Evolutionary conservation across 2,888 invertebrate genomes (phyloP), one percentile per base, ranked within the genome.

Genomic region (Laspeyria flexula): DNA sequence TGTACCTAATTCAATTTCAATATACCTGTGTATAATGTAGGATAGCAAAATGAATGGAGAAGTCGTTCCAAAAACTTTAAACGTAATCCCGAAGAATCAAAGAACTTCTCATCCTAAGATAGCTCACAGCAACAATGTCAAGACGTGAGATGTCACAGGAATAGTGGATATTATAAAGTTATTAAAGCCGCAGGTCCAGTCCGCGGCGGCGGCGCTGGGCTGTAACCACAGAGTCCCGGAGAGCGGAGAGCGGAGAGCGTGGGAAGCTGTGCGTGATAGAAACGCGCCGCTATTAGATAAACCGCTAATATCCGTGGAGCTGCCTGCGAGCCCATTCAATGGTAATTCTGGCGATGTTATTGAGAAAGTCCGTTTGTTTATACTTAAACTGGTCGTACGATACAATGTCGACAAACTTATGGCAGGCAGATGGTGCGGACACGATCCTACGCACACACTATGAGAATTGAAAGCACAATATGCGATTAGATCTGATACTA

Each of bases 181-280:
- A 35, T 35, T 35, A 35, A 35, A 18, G 18, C 1, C 18, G 9
- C 15, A 9, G 11, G 30, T 13, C 34, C 18, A 5, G 7, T 15
- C 12, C 31, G 33, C 31, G 38, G 45, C 39, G 6, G 15, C 25
- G 13, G 3, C 4, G 7, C 1, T 7, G 25, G 25, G 7, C 7
- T 7, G 25, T 39, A 27, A 39, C 45, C 39, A 16, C 45, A 12
- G 25, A 2, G 34, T 16, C 35, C 35, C 35, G 35, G 30, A 10
- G 41, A n/a, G n/a, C n/a, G n/a, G n/a, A n/a, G n/a, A n/a, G n/a
- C 35, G 35, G 30, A 10, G 41, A 42, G 47, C 47, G 41, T 42
- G 41, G 37, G 41, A 47, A 41, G 29, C 16, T 9, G 33, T 13
- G 41, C 9, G 11, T 30, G 23, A 23, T 27, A 27, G 34, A 41